phyloP scores from a whole-genome alignment of 2,888 invertebrate species.

The Caenorhabditis becei region DNA sequence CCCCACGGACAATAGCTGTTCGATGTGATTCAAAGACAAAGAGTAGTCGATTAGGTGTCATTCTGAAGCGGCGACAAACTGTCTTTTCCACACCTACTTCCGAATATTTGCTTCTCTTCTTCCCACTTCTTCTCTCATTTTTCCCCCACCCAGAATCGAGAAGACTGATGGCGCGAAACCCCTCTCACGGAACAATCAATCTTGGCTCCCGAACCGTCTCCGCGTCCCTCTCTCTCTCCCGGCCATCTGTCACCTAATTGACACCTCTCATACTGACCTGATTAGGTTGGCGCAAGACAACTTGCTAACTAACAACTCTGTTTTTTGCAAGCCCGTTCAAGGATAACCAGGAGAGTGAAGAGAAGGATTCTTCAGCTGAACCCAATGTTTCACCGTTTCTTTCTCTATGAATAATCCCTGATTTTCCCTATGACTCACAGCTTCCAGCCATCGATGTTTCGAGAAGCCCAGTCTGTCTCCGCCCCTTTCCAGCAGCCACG shows the following conservation, averaged over 20 bases:
- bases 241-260: slow-evolving; percentile 57
- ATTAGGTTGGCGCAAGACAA: slow-evolving; percentile 40
- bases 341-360: background rate
- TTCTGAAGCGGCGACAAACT: slow-evolving; percentile 4
- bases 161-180: slow-evolving; percentile 29
- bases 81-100: background rate
- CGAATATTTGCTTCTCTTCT: slow-evolving; percentile 13
- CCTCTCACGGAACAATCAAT: slow-evolving; percentile 26
- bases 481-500: slow-evolving; percentile 25
- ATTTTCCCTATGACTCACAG: background rate
- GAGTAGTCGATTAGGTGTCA: slow-evolving; percentile 50
- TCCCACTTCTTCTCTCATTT: background rate
- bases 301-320: slow-evolving; percentile 6
- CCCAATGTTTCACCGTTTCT: background rate
- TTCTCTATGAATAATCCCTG: background rate
- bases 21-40: slow-evolving; percentile 22
- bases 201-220: slow-evolving; percentile 36
- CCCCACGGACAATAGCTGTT: slow-evolving; percentile 36
- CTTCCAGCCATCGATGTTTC: slow-evolving; percentile 1
- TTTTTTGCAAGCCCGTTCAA: slow-evolving; percentile 14
- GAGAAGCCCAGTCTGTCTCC: background rate
- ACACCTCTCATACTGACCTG: slow-evolving; percentile 54
- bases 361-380: background rate
- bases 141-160: background rate
- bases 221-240: slow-evolving; percentile 13